phyloP scores from a whole-genome alignment of 2,113 vertebrate species.

The Proteles cristata region DNA sequence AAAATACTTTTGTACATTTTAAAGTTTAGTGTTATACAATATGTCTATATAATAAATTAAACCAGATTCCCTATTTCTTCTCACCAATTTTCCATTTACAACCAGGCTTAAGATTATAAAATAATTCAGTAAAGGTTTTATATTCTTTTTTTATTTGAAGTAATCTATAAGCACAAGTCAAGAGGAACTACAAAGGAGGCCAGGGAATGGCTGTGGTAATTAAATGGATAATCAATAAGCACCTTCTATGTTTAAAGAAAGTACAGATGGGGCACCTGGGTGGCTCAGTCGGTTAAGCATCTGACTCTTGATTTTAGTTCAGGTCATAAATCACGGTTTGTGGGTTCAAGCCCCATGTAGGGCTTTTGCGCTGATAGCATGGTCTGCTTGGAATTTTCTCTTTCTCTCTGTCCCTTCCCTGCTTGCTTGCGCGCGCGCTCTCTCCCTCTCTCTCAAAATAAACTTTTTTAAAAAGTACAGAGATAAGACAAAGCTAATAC shows the following conservation, averaged over 20 bases:
- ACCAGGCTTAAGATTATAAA: neutral
- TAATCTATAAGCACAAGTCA: neutral
- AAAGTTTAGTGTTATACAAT: neutral
- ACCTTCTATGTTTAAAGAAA: neutral
- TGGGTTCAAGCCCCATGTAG: too few species aligned
- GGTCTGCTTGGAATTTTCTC: too few species aligned
- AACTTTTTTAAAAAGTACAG: neutral
- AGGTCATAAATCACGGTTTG: too few species aligned
- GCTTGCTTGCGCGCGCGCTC: too few species aligned
- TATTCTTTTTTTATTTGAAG: neutral
- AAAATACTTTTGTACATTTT: neutral
- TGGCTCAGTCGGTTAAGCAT: too few species aligned
- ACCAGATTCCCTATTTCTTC: neutral
- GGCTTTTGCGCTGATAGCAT: too few species aligned
- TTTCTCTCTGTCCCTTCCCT: too few species aligned
- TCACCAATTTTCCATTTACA: neutral
- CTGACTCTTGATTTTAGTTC: too few species aligned
- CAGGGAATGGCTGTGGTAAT: neutral
- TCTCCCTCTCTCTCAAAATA: too few species aligned
- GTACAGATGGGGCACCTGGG: too few species aligned
- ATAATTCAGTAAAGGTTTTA: neutral
- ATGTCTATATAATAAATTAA: neutral
- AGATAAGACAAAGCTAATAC: neutral
- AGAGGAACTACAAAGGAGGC: neutral
- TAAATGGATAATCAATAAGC: neutral